phyloP scores from a whole-genome alignment of 2,113 vertebrate genomes.

The Neotragus moschatus region DNA sequence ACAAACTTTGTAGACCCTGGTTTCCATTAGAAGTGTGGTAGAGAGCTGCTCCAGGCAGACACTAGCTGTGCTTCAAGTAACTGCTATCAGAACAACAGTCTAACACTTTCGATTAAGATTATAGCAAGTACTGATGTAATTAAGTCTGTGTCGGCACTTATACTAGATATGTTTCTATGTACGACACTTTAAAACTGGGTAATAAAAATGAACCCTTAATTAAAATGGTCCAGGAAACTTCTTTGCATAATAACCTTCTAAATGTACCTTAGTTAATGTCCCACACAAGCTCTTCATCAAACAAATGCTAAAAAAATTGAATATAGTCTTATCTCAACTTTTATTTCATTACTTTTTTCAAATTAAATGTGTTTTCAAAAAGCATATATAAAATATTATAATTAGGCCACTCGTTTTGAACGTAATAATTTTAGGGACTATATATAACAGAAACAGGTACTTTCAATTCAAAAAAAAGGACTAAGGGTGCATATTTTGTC shows the following conservation, averaged over 20 bases:
- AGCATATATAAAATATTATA: neutral
- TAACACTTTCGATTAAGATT: conserved; percentile 58
- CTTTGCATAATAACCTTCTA: conserved; percentile 16
- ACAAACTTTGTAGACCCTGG: neutral
- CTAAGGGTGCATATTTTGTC: neutral
- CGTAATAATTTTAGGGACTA: neutral
- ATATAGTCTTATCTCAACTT: neutral
- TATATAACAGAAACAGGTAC: neutral
- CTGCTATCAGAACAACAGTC: neutral
- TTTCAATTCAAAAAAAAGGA: neutral
- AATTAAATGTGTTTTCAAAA: conserved; percentile 10
- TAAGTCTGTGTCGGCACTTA: conserved; percentile 55
- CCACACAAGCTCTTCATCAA: neutral
- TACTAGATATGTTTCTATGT: conserved; percentile 23
- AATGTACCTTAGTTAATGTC: neutral
- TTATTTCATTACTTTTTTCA: neutral
- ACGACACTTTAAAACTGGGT: conserved; percentile 53
- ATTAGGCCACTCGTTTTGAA: neutral
- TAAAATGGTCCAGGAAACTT: conserved; percentile 2
- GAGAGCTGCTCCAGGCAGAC: neutral
- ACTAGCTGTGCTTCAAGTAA: neutral
- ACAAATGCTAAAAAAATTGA: conserved; percentile 1
- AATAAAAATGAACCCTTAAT: conserved; percentile 66
- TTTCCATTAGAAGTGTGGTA: neutral
- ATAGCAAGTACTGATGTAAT: conserved; percentile 41